A percentile compares a stretch with the other conserved stretches of the same genome.
These are phyloP conservation scores for Peromyscus leucopus DNA, from an alignment of 2,113 vertebrate species.

Conservation along the genomic window DNA sequence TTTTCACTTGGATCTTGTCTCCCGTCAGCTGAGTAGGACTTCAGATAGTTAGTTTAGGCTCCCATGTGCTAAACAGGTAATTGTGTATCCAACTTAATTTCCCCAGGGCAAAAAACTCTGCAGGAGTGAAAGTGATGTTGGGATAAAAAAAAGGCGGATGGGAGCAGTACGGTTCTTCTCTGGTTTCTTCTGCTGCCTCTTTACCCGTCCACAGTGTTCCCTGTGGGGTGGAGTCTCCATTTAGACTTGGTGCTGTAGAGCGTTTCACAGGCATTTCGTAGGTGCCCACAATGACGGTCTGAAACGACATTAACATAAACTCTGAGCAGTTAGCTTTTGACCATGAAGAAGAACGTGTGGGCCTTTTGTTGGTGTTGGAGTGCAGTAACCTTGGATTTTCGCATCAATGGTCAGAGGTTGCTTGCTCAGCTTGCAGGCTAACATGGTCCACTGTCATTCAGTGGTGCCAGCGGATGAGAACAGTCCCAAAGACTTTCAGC, in stretches of 20 bases:
- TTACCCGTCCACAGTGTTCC: background rate
- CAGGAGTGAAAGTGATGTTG: background rate
- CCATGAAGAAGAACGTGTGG: background rate
- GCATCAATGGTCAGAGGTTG: background rate
- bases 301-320: background rate
- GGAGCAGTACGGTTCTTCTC: background rate
- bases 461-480: background rate
- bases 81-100: slow-evolving; percentile 43
- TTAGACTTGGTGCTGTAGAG: background rate
- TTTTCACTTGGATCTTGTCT: slow-evolving; percentile 1
- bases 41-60: background rate
- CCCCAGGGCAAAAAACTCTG: background rate
- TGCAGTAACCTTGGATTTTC: background rate
- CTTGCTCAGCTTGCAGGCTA: background rate
- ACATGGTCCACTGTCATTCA: background rate
- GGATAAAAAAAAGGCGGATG: background rate
- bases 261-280: slow-evolving; percentile 1
- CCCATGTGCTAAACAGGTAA: background rate
- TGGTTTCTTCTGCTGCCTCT: background rate
- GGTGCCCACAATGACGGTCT: background rate
- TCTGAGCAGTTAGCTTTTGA: slow-evolving; percentile 37
- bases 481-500: background rate
- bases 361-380: background rate
- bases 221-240: slow-evolving; percentile 1
- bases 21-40: background rate